Conservation (phyloP, 2,888 invertebrate genomes). For the Mamestra brassicae region DNA sequence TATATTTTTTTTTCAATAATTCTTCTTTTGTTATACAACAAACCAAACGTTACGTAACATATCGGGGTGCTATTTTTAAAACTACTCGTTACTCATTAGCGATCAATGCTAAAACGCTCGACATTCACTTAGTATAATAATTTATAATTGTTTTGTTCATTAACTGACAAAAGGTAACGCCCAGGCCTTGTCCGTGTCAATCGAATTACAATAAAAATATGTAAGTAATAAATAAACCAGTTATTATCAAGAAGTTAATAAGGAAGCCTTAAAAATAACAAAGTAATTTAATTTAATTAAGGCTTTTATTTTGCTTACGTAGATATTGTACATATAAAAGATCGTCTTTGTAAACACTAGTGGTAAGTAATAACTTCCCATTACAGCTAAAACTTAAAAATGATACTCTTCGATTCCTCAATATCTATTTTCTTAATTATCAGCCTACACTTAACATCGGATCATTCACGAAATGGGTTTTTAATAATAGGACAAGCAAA, state of each 20-base stretch:
- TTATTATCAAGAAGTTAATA: slow-evolving; percentile 27
- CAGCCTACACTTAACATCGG: slow-evolving; percentile 69
- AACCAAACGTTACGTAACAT: neutral
- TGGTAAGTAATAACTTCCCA: slow-evolving; percentile 25
- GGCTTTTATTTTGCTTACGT: slow-evolving; percentile 12
- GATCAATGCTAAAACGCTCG: slow-evolving; percentile 33
- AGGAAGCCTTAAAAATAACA: slow-evolving; percentile 41
- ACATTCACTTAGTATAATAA: slow-evolving; percentile 29
- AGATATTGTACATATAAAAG: neutral
- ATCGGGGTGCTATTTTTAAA: slow-evolving; percentile 29
- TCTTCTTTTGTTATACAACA: neutral
- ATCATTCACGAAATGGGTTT: slow-evolving; percentile 80
- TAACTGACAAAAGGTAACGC: slow-evolving; percentile 5
- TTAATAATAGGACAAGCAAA: slow-evolving; percentile 83
- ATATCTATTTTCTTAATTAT: slow-evolving; percentile 68
- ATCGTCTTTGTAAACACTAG: slow-evolving; percentile 11
- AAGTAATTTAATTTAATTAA: slow-evolving; percentile 37
- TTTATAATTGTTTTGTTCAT: slow-evolving; percentile 28
- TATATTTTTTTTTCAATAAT: neutral
- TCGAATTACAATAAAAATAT: slow-evolving; percentile 41
- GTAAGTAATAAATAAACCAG: slow-evolving; percentile 33
- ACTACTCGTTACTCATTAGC: slow-evolving; percentile 35
- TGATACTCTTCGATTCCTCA: slow-evolving; percentile 49
- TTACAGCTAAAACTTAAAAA: slow-evolving; percentile 55
- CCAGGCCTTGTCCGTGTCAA: slow-evolving; percentile 45